Evolutionary conservation across 2,113 vertebrate species (phyloP).

Genomic region (Lophura nycthemera): DNA sequence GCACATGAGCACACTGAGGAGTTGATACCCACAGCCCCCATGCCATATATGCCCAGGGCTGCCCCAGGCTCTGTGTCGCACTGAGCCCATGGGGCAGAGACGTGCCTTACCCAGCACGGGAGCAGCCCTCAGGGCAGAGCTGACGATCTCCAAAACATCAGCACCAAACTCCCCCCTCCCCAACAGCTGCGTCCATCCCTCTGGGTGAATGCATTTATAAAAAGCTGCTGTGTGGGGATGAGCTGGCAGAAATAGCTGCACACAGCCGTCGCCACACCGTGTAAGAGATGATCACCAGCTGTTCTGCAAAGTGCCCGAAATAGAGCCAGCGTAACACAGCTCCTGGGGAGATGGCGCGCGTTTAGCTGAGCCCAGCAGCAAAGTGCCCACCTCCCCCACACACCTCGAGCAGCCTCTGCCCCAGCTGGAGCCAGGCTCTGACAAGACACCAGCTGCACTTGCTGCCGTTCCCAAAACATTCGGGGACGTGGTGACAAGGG

Average conservation of each 20-base stretch:
- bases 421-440: too few relatives aligned
- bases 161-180: not conserved
- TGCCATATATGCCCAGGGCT: rapidly evolving
- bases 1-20: rapidly evolving
- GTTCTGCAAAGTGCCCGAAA: slow-evolving; percentile 34
- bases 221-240: not conserved
- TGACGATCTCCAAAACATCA: rapidly evolving
- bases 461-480: not conserved
- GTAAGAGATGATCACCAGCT: slow-evolving; percentile 18
- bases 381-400: not conserved
- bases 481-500: too few relatives aligned
- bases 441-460: rapidly evolving
- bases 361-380: slow-evolving; percentile 23
- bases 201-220: not conserved
- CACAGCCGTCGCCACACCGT: not conserved
- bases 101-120: rapidly evolving
- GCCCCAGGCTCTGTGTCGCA: not conserved
- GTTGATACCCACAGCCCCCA: too few relatives aligned
- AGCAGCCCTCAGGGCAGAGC: not conserved
- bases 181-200: not conserved
- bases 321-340: not conserved
- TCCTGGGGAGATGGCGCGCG: not conserved
- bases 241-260: slow-evolving; percentile 56
- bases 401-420: not conserved
- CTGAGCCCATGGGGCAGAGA: not conserved